These are phyloP conservation scores for Willowsia nigromaculata DNA, from an alignment of 2,888 invertebrate genomes.

Conservation along the genomic window DNA sequence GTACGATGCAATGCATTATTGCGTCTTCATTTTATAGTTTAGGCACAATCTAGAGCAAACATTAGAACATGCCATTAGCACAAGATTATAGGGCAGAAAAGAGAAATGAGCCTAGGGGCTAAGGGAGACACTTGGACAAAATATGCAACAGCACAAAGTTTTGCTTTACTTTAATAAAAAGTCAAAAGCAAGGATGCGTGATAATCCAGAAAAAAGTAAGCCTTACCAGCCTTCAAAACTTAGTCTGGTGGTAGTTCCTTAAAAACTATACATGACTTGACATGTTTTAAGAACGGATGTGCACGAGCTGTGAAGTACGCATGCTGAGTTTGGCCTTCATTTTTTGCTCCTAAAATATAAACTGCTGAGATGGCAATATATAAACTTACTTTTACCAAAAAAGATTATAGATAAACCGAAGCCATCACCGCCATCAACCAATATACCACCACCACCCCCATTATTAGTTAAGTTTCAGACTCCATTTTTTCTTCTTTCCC, in stretches of 20 bases:
- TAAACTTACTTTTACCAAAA: neutral
- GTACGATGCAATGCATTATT: too few relatives aligned
- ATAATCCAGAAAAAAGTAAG: neutral
- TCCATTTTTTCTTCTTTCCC: neutral
- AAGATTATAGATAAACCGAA: neutral
- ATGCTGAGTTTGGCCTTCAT: neutral
- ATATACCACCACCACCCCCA: neutral
- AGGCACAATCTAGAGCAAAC: too few relatives aligned
- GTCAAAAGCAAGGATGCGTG: neutral
- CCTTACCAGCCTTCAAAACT: neutral
- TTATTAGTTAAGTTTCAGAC: neutral
- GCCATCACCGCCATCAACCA: neutral
- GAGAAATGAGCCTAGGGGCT: slow-evolving; percentile 7
- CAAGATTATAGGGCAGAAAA: neutral
- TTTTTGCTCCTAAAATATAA: neutral
- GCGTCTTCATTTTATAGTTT: too few relatives aligned
- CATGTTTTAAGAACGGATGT: too few relatives aligned
- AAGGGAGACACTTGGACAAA: neutral
- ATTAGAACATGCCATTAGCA: neutral
- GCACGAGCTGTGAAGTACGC: too few relatives aligned
- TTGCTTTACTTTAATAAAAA: too few relatives aligned
- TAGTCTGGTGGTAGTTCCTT: neutral
- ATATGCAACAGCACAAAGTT: neutral
- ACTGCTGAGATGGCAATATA: neutral
- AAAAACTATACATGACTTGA: neutral